These are phyloP conservation scores for Pristionchus exspectatus DNA, from an alignment of 2,888 invertebrate genomes.

Conservation along the genomic window DNA sequence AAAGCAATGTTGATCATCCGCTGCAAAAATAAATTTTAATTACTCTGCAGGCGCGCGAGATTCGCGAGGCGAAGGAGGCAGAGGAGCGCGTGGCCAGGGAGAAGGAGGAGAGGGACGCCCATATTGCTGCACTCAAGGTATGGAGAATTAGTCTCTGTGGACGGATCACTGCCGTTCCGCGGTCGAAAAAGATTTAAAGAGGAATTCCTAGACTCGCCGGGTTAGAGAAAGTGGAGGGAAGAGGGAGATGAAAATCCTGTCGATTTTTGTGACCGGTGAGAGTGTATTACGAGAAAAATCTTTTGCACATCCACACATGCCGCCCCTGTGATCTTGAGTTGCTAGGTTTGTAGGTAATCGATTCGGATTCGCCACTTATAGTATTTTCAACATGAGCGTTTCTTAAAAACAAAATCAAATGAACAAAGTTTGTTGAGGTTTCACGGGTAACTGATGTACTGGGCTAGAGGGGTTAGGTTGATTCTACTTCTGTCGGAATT, in stretches of 20 bases:
- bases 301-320: too few species aligned
- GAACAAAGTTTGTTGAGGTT: background rate
- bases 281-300: too few species aligned
- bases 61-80: conserved; percentile 61
- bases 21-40: background rate
- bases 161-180: too few species aligned
- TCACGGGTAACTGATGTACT: background rate
- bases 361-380: background rate
- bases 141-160: background rate
- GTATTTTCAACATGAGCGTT: too few species aligned
- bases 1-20: too few species aligned
- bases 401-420: background rate
- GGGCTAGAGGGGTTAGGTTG: background rate
- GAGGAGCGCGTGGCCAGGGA: conserved; percentile 57
- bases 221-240: too few species aligned
- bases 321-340: too few species aligned
- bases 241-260: too few species aligned
- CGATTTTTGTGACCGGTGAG: too few species aligned
- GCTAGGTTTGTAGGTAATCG: background rate
- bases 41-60: background rate
- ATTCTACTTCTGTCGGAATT: too few species aligned
- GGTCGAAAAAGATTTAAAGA: too few species aligned
- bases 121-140: conserved; percentile 20
- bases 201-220: too few species aligned
- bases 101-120: conserved; percentile 49